Evolutionary conservation across 2,888 invertebrate species (phyloP).

Genomic region (Liposcelis brunnea): DNA sequence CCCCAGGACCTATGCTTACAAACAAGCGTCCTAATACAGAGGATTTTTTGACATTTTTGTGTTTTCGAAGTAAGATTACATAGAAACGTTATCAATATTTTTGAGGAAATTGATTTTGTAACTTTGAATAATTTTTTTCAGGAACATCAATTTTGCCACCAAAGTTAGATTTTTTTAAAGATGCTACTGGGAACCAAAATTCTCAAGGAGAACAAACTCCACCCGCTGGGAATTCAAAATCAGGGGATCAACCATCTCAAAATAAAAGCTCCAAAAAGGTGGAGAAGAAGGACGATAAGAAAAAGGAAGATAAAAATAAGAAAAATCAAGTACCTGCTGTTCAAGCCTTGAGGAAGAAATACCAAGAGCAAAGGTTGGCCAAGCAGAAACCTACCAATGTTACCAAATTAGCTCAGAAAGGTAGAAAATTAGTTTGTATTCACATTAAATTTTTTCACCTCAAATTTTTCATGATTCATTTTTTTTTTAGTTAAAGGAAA

Average conservation of each 20-base stretch:
- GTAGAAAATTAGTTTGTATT: constrained; percentile 11
- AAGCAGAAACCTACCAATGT: constrained; percentile 23
- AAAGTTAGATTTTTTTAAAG: constrained; percentile 50
- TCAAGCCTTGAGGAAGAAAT: constrained; percentile 38
- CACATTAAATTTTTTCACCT: neutral
- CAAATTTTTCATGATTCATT: neutral
- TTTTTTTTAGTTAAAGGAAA: constrained; percentile 17
- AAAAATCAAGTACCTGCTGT: constrained; percentile 22
- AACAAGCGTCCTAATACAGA: constrained; percentile 62
- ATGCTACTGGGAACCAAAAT: constrained; percentile 21
- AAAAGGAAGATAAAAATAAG: too few species aligned
- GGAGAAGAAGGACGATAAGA: constrained; percentile 12
- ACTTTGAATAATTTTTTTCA: constrained; percentile 19
- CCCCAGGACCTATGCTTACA: constrained; percentile 27
- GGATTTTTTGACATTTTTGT: constrained; percentile 70
- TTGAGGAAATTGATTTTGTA: constrained; percentile 6
- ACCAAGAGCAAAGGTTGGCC: constrained; percentile 41
- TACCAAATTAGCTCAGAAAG: constrained; percentile 18
- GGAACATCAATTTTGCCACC: constrained; percentile 53
- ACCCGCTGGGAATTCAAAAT: too few species aligned
- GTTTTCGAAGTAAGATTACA: constrained; percentile 46
- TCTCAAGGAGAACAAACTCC: too few species aligned
- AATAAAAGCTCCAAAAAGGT: constrained; percentile 11
- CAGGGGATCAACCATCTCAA: constrained; percentile 1
- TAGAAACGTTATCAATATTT: constrained; percentile 3